Evolutionary conservation across 2,888 invertebrate species (phyloP).

Genomic region (Eupithecia dodoneata): DNA sequence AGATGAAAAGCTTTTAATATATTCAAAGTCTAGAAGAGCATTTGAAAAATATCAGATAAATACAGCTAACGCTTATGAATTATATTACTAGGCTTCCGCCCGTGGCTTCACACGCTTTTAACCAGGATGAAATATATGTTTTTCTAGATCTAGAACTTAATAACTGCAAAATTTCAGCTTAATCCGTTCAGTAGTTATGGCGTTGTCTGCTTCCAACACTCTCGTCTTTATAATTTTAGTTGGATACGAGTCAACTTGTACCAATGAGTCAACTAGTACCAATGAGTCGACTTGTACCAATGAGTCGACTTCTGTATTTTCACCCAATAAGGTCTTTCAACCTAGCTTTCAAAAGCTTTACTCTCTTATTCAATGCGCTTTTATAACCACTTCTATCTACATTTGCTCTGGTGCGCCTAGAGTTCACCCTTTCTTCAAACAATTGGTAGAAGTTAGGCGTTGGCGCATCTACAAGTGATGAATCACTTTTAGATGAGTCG

Average conservation of each 20-base stretch:
- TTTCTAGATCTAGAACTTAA: background rate
- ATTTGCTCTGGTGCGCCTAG: constrained; percentile 52
- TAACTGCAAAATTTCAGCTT: background rate
- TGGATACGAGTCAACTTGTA: no score
- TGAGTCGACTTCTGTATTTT: constrained; percentile 6
- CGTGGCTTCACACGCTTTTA: background rate
- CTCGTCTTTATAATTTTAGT: background rate
- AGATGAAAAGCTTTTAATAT: background rate
- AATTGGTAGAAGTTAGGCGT: constrained; percentile 75
- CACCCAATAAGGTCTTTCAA: constrained; percentile 74
- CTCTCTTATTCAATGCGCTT: constrained; percentile 74
- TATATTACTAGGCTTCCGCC: background rate
- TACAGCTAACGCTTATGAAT: background rate
- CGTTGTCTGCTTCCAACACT: background rate
- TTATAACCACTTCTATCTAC: constrained; percentile 70
- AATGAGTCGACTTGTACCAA: constrained; percentile 7
- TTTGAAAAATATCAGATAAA: background rate
- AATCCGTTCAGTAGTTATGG: background rate
- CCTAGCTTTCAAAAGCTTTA: constrained; percentile 71
- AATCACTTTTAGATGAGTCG: constrained; percentile 32
- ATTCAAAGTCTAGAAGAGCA: background rate
- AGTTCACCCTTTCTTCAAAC: constrained; percentile 64
- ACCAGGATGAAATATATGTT: background rate
- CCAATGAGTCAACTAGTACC: no score
- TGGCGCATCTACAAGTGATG: constrained; percentile 67